Base-by-base conservation (phyloP, 2,113 vertebrate species). In the Spea bombifrons region DNA sequence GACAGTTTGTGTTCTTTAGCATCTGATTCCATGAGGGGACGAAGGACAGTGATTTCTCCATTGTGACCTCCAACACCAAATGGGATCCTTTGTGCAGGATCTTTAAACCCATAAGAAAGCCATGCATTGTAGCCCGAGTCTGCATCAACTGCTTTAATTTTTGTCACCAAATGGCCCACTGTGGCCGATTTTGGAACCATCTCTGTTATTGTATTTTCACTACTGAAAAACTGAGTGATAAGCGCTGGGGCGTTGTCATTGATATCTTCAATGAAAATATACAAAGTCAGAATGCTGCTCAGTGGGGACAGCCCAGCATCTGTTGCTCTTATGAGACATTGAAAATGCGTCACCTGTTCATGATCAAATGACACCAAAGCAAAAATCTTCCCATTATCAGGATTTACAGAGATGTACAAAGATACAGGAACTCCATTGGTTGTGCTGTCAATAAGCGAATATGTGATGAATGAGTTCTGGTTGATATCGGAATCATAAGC, bases 31-130 rank as follows among this genome's bases (percentile, higher is more conserved):
- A 87, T 86, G 82, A 90, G 81, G 72, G 82, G 69, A 57, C 87
- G 86, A 43, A 84, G 83, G 59, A 88, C 87, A 81, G 83, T 87
- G 50, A 84, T 81, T 70, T 89, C 85, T 2, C 88, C 90, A 0
- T 67, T 88, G 65, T 86, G 86, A 49, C 77, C 81, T 6, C 82
- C 80, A 83, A 98, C 84, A 77, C 87, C 92, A 84, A 98, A 97
- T 55, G 97, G 89, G 52, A 90, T 92, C 1, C 89, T 78, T 66
- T 96, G 94, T 0, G 90, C 89, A 49, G 89, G 85, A 7, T 94
- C 92, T 52, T 84, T 83, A 0, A 98, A 84, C 75, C 86, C 73
- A 52, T 92, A 98, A 63, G 95, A 89, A 2, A 98, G 91, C 94
- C 94, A 96, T 44, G 95, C 17, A 87, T 92, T 92, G 81, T 91